Base-by-base conservation (phyloP, 1,140 invertebrate species). In the Drosophila subobscura region DNA sequence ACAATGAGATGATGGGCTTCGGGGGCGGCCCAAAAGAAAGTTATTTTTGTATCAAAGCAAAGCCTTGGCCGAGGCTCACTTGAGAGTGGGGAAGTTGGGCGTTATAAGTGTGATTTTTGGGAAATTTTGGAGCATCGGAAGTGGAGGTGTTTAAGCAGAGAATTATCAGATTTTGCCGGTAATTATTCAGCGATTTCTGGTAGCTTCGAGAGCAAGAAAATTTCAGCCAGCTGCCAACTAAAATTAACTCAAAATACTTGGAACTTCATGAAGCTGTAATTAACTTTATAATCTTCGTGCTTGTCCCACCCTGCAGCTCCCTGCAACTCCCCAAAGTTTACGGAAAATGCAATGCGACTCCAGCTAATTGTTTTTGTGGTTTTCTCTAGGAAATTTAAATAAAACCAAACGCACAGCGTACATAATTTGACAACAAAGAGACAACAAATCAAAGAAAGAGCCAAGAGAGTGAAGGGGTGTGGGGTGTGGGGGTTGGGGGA, bases 391-490 rank as follows among this genome's bases (percentile, higher is more conserved):
- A 74, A 53, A 70, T 66, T 65, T 65, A 72, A 59, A 72, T 72
- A 72, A 61, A 59, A 12, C 14, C 33, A 61, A 72, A 42, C 41
- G 37, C 58, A 73, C 46, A 47, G 73, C 73, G 61, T 61, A 42
- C 68, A 63, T 64, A 76, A 76, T 72, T 80, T 64, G 74, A 75
- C 60, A 68, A 75, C 60, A 68, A 51, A 74, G 50, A 80, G 52
- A 54, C 40, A 59, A 41, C 47, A 44, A 64, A 56, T 37, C 63
- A 41, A 47, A 57, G 49, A 72, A 55, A 75, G 16, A 64, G 58
- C 42, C 37, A 50, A 46, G 37, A 20, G 33, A 37, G 33, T 8
- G 8, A n/a, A n/a, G 23, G 6, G 25, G 10, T n/a, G 14, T 27
- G 12, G 16, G 16, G 16, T 20, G 16, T 20, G 16, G 16, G 16